A percentile compares a stretch with the other conserved stretches of the same genome.
These are phyloP conservation scores for Ectropis grisescens DNA, from an alignment of 1,140 invertebrate species.

Conservation along the genomic window DNA sequence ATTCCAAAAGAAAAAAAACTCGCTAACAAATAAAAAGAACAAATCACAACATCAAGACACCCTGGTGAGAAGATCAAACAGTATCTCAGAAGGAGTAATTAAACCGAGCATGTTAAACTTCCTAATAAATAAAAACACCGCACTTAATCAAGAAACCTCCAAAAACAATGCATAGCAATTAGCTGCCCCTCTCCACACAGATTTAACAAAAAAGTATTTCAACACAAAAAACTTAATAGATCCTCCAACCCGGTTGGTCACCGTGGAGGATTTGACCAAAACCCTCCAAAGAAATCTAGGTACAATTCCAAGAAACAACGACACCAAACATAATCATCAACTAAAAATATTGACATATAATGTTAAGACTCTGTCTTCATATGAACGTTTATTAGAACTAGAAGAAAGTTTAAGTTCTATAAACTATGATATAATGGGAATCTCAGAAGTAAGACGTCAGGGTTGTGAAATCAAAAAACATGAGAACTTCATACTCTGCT, in stretches of 20 bases:
- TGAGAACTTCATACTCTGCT: not conserved
- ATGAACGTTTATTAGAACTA: conserved; percentile 3
- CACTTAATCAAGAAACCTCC: too few species aligned
- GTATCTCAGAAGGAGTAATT: too few species aligned
- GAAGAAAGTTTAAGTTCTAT: not conserved
- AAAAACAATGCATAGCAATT: too few species aligned
- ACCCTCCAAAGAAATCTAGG: conserved; percentile 3
- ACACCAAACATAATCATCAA: not conserved
- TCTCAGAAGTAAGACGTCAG: not conserved
- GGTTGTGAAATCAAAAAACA: not conserved
- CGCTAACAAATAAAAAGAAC: too few species aligned
- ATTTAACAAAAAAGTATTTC: conserved; percentile 1
- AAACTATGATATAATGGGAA: not conserved
- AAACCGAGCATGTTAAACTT: too few species aligned
- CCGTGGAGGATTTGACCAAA: conserved; percentile 10
- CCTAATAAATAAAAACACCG: too few species aligned
- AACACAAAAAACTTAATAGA: conserved; percentile 3
- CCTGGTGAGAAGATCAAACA: too few species aligned
- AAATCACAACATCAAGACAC: too few species aligned
- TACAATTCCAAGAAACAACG: not conserved
- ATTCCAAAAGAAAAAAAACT: too few species aligned
- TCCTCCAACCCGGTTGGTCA: conserved; percentile 13
- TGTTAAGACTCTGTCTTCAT: conserved; percentile 5
- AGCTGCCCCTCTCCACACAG: not conserved
- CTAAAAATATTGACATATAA: conserved; percentile 6